Base-by-base conservation (phyloP, 2,888 invertebrate species). In the Gibbula magus region DNA sequence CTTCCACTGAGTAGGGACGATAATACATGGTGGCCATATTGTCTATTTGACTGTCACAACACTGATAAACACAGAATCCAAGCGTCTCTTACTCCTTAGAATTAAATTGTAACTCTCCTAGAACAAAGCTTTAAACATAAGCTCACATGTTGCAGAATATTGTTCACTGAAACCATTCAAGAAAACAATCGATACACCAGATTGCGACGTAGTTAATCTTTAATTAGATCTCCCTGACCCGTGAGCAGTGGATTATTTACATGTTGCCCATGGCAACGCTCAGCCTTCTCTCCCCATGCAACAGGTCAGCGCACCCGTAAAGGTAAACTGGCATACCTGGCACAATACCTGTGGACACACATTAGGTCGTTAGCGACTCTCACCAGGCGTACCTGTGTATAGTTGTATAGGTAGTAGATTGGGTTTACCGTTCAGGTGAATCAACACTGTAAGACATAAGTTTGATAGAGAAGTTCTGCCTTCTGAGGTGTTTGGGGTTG, bases 21-120 rank as follows among this genome's bases (percentile, higher is more conserved):
- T 92, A 92, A 82, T 91, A 92, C 85, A 91, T 82, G 10, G 92
- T 92, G 79, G 92, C 92, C 92, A 92, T 92, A 56, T 86, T 86
- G 85, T 77, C 56, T 54, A 35, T 20, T 20, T 70, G 29, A n/a
- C 70, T 70, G 70, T 70, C 70, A 70, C 32, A 35, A 70, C 70
- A 61, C 70, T 35, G 39, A 70, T 39, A 32, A 70, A 13, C 70
- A 32, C 67, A 22, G 29, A 5, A 16, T 35, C 67, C 70, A 45
- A 45, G 45, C 13, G 45, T 45, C 13, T 8, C 1, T 45, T 13
- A 8, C 35, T 70, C 70, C 70, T 35, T 39, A 70, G 70, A 35
- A 70, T 29, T 35, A 70, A 35, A 70, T 5, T n/a, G 32, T 18
- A 70, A 45, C 45, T 45, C 13, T 45, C 45, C 45, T 10, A 5